Evolutionary conservation across 35 echinoderm and acorn worm genomes (phyloP), one percentile per base, ranked within the genome.

Genomic region (Stichopus chloronotus): DNA sequence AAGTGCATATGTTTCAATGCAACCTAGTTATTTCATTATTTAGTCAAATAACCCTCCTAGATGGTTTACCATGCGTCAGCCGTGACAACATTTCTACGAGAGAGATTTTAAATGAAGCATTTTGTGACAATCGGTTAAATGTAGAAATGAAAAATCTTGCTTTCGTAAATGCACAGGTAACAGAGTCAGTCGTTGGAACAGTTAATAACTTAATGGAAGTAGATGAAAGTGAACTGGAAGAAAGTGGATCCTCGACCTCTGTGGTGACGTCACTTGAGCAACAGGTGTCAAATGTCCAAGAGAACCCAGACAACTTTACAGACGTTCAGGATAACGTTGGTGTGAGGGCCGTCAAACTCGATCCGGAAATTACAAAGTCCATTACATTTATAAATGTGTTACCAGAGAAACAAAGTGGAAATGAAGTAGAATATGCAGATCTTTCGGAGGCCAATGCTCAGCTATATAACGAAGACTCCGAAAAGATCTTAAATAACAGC

Each of bases 161-260:
- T 43, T 43, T 1, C 30, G 30, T 43, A 3, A 43, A 43, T 56
- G 6, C 12, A 56, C 65, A 89, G 87, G 59, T 89, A 8, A 89
- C 87, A 53, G 13, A 65, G 19, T 89, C 87, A 71, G 87, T 89
- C 59, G 60, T 89, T 52, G 59, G 87, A 60, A 69, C n/a, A 9
- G 87, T 89, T 10, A 89, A 89, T 14, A 89, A 89, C 57, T 7
- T 89, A 2, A 89, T 89, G 87, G 87, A 89, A 7, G 60, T 89
- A 52, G 23, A 65, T 6, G 87, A 89, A 25, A 24, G 14, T 16
- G 17, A 25, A 12, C 16, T 72, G 24, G 87, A n/a, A 10, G 58
- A 88, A 16, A 8, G 7, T 5, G 25, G 4, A 12, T 21, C 19
- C 7, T 9, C 87, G 4, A 0, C 57, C 0, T 69, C 12, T 14